Evolutionary conservation across 1,140 invertebrate genomes (phyloP), one percentile per base, ranked within the genome.

Genomic region (Laodelphax striatellus): DNA sequence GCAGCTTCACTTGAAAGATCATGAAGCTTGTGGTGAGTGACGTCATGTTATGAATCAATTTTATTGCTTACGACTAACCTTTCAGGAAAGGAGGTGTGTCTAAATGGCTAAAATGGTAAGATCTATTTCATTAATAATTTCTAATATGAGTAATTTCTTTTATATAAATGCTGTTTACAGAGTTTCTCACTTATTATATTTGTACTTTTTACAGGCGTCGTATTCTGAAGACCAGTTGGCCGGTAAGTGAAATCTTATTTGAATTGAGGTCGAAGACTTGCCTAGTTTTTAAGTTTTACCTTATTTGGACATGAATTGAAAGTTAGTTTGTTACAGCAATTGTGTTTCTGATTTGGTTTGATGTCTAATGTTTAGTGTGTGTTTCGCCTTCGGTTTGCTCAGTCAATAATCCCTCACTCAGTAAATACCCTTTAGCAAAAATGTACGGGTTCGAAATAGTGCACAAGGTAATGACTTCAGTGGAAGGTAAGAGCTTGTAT

Each of bases 211-310:
- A 60, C 80, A 92, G 90, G 87, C 85, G 71, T 86, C 87, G 68
- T 90, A 90, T 74, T 84, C 85, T 34, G 90, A 93, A 77, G 90
- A 93, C 79, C 89, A 92, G 78, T 82, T 92, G 75, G 84, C 86
- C 71, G 90, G 89, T 92, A 79, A 71, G 70, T 64, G 66, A 60
- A 61, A 64, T 31, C 41, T 62, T 65, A 65, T 58, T 65, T 61
- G 65, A 64, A 66, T 68, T 60, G 66, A 69, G 65, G 70, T 69
- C 65, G 67, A 63, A 59, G 60, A 65, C 44, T 60, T 63, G 62
- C 64, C 65, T 66, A 59, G 56, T 64, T 62, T 59, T 58, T 59
- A 62, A 66, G 64, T 62, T 69, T 38, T 67, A 55, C 70, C 70
- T 67, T 72, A 70, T 72, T 70, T 67, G 70, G 70, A 42, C 59